Evolutionary conservation across 2,888 invertebrate species (phyloP).

Genomic region (Agrenia bidenticulata): DNA sequence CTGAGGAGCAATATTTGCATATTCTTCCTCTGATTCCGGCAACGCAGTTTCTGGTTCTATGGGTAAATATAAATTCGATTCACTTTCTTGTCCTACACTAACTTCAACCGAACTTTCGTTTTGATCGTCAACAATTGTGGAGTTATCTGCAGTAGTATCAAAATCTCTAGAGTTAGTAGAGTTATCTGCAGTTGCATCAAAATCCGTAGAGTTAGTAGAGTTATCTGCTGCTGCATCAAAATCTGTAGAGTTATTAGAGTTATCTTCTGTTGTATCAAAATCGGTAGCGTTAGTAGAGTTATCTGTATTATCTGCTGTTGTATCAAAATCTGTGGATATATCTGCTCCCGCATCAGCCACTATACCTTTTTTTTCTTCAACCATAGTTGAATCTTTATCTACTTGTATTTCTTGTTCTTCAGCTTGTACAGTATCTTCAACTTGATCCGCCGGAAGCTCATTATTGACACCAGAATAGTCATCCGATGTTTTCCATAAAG

Average conservation of each 20-base stretch:
- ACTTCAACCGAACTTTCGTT: too few relatives aligned
- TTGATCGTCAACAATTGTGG: too few relatives aligned
- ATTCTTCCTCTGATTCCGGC: too few relatives aligned
- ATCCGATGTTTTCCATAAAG: slow-evolving; percentile 1
- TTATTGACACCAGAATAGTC: not conserved
- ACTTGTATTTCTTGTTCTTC: not conserved
- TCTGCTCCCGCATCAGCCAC: not conserved
- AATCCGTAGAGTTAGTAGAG: too few relatives aligned
- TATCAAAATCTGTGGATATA: not conserved
- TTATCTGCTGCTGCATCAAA: not conserved
- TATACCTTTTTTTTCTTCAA: too few relatives aligned
- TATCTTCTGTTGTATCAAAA: not conserved
- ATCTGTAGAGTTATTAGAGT: too few relatives aligned
- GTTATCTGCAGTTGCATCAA: not conserved
- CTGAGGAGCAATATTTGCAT: too few relatives aligned
- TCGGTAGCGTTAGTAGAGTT: not conserved
- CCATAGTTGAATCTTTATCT: too few relatives aligned
- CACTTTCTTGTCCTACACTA: too few relatives aligned
- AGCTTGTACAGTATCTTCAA: not conserved
- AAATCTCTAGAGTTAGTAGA: not conserved
- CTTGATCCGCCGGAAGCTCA: not conserved
- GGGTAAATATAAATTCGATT: too few relatives aligned
- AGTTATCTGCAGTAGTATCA: not conserved
- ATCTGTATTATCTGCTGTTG: not conserved
- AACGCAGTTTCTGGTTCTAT: too few relatives aligned